A percentile compares a stretch with the other conserved stretches of the same genome.
These are phyloP conservation scores for Ostrea denselamellosa DNA, from an alignment of 1,140 invertebrate genomes.

Conservation along the genomic window DNA sequence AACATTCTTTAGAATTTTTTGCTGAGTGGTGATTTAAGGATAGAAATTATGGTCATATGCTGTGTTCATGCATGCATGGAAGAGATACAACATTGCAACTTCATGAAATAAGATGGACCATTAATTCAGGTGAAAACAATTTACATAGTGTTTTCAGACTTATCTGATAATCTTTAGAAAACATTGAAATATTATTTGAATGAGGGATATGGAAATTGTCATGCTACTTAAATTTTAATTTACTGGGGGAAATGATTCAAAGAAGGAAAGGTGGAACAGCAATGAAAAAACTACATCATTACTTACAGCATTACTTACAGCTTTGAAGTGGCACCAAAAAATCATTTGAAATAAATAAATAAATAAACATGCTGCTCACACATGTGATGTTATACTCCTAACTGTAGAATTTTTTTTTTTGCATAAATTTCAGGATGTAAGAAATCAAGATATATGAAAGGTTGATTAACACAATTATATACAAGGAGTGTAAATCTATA, in stretches of 20 bases:
- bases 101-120: background rate
- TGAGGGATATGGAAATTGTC: background rate
- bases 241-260: background rate
- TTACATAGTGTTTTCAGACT: background rate
- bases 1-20: slow-evolving; percentile 27
- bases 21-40: slow-evolving; percentile 10
- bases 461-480: no score
- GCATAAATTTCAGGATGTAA: no score
- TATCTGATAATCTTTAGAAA: background rate
- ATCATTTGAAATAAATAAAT: no score
- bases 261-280: no score
- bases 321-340: no score
- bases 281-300: no score
- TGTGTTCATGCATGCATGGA: background rate
- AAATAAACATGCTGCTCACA: no score
- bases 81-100: background rate
- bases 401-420: no score
- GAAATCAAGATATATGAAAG: no score
- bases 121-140: background rate
- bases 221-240: background rate
- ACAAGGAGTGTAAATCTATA: no score
- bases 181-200: background rate
- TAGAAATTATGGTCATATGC: background rate
- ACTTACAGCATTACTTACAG: no score
- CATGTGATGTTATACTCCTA: no score